These are phyloP conservation scores for Anaspis maculata DNA, from an alignment of 2,888 invertebrate species.

Conservation along the genomic window DNA sequence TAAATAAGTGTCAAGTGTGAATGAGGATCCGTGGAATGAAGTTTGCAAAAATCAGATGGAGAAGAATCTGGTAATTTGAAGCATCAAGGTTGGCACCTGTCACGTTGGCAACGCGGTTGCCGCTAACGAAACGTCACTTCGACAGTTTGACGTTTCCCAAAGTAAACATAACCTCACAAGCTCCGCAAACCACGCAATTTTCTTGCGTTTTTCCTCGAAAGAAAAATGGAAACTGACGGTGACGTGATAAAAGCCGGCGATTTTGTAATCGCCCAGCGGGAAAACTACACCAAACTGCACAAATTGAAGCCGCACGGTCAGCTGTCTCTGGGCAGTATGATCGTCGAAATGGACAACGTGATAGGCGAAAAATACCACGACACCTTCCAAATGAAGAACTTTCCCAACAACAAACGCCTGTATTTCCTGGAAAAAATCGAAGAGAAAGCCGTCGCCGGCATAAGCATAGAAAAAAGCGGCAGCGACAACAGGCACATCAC, in stretches of 20 bases:
- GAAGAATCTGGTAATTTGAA: too few relatives aligned
- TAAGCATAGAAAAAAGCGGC: slow-evolving; percentile 61
- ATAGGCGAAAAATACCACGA: slow-evolving; percentile 64
- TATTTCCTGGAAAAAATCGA: slow-evolving; percentile 47
- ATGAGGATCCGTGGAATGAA: too few relatives aligned
- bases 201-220: too few relatives aligned
- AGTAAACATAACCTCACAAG: slow-evolving; percentile 10
- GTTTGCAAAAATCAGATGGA: too few relatives aligned
- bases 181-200: background rate
- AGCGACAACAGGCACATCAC: slow-evolving; percentile 76
- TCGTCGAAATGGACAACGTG: slow-evolving; percentile 57
- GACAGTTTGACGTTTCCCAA: too few relatives aligned
- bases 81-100: too few relatives aligned
- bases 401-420: slow-evolving; percentile 47
- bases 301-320: slow-evolving; percentile 58
- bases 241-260: slow-evolving; percentile 56
- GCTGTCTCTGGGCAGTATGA: slow-evolving; percentile 61
- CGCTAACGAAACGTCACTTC: too few relatives aligned
- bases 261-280: slow-evolving; percentile 68
- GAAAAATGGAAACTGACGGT: slow-evolving; percentile 2
- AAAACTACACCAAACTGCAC: slow-evolving; percentile 68
- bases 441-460: slow-evolving; percentile 46
- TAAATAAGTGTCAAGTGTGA: too few relatives aligned
- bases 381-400: slow-evolving; percentile 66
- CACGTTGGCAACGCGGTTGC: too few relatives aligned